A percentile compares a stretch with the other conserved stretches of the same genome.
Conservation (phyloP, 2,113 vertebrate species). For the Steatornis caripensis region DNA sequence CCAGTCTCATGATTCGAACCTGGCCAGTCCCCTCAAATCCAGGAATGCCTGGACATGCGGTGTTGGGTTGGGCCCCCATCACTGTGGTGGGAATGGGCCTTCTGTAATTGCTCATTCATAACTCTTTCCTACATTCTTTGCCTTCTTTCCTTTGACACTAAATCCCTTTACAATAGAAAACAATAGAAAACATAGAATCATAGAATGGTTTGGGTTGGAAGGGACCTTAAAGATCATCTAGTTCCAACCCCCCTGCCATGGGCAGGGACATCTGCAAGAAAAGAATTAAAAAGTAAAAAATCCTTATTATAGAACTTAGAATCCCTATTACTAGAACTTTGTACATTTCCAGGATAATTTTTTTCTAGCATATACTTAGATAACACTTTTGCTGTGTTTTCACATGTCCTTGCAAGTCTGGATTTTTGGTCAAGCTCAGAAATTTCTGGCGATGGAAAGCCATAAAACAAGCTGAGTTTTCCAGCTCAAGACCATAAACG, state of each 20-base stretch:
- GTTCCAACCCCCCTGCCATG: no score
- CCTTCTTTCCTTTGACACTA: not conserved
- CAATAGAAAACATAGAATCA: not conserved
- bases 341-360: not conserved
- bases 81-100: not conserved
- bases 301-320: not conserved
- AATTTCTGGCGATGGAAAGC: not conserved
- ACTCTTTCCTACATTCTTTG: not conserved
- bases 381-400: not conserved
- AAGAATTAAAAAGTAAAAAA: not conserved
- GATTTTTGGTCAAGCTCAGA: not conserved
- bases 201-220: no score
- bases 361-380: not conserved
- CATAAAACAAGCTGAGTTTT: not conserved
- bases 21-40: rapidly evolving
- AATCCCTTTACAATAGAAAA: not conserved
- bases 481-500: not conserved
- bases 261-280: not conserved
- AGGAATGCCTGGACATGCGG: not conserved
- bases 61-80: rapidly evolving
- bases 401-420: not conserved
- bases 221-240: no score
- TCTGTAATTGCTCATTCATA: not conserved
- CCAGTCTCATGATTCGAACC: not conserved
- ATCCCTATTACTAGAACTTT: not conserved